Evolutionary conservation across 2,888 invertebrate genomes (phyloP).

Genomic region (Drosophila sordidula): DNA sequence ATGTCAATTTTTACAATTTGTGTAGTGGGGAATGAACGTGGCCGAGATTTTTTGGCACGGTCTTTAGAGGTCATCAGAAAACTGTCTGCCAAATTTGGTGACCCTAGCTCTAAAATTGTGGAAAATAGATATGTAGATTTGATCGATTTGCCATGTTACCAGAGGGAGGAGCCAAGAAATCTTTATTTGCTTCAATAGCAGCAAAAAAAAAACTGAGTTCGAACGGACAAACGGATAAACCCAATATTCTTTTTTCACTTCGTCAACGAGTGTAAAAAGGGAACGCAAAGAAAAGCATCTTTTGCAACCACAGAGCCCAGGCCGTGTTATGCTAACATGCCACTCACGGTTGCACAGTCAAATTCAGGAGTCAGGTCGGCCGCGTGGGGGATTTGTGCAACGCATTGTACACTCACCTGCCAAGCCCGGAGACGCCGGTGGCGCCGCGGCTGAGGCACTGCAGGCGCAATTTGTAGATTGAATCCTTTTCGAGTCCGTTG

Average conservation of each 20-base stretch:
- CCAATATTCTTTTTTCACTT: too few species aligned
- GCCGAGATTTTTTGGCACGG: too few species aligned
- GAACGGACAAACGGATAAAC: background rate
- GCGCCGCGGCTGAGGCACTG: slow-evolving; percentile 94
- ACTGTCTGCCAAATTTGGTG: too few species aligned
- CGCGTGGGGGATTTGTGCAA: slow-evolving; percentile 1
- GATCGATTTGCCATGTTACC: too few species aligned
- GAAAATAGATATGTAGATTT: too few species aligned
- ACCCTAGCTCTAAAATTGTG: too few species aligned
- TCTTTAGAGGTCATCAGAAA: too few species aligned
- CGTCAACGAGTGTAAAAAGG: background rate
- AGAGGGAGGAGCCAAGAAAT: too few species aligned
- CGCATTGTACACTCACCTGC: slow-evolving; percentile 87
- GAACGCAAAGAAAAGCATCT: background rate
- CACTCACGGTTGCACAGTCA: slow-evolving; percentile 17
- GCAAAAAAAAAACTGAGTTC: background rate
- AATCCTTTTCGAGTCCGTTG: slow-evolving; percentile 88
- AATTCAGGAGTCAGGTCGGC: slow-evolving; percentile 4
- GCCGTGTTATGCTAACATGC: slow-evolving; percentile 32
- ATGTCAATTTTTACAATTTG: too few species aligned
- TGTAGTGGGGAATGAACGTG: too few species aligned
- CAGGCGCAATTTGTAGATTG: slow-evolving; percentile 92
- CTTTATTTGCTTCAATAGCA: too few species aligned
- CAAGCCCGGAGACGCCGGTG: slow-evolving; percentile 94
- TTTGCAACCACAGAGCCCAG: slow-evolving; percentile 4